phyloP scores from a whole-genome alignment of 2,113 vertebrate genomes.

The Rhinolophus sinicus region DNA sequence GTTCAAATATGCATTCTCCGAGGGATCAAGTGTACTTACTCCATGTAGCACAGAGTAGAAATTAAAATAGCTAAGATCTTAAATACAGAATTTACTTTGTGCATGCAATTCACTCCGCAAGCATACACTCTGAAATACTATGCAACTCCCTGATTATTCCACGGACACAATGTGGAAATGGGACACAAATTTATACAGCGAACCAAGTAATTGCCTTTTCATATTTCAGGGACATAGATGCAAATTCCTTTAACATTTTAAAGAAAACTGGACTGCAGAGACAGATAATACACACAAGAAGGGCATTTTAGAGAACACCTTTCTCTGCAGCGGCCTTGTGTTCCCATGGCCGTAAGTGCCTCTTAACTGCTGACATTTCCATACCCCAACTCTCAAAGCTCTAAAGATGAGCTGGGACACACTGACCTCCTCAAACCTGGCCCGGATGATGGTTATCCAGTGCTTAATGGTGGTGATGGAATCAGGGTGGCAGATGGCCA shows the following conservation, averaged over 20 bases:
- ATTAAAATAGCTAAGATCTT: neutral
- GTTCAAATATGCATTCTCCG: neutral
- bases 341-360: constrained; percentile 37
- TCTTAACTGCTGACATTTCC: neutral
- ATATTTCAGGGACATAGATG: neutral
- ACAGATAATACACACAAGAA: neutral
- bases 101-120: neutral
- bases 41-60: neutral
- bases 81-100: neutral
- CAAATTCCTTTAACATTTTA: neutral
- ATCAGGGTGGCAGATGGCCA: constrained; percentile 97
- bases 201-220: neutral
- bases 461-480: constrained; percentile 99
- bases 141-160: neutral
- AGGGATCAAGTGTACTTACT: neutral
- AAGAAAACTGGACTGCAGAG: neutral
- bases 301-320: neutral
- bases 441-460: constrained; percentile 99
- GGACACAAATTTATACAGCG: neutral
- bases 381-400: neutral
- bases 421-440: constrained; percentile 98
- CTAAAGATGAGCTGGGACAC: neutral
- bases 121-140: neutral
- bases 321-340: constrained; percentile 57
- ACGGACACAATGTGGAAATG: neutral